A percentile compares a stretch with the other conserved stretches of the same genome.
Evolutionary conservation across 2,113 vertebrate genomes (phyloP).

Genomic region (Lycocorax pyrrhopterus): DNA sequence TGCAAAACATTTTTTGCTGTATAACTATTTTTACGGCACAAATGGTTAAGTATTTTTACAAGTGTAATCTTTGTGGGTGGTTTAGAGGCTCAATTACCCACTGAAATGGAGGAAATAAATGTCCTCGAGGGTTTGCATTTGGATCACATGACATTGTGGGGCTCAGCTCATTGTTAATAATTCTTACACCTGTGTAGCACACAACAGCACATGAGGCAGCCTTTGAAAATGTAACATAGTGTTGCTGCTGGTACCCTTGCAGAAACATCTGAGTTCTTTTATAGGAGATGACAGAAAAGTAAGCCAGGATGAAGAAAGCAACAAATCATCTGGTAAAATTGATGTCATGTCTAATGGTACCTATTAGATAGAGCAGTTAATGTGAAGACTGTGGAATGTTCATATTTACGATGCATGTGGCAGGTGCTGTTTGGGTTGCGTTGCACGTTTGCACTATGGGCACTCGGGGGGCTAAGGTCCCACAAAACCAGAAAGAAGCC

Average conservation of each 20-base stretch:
- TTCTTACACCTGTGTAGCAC: neutral
- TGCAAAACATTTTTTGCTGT: neutral
- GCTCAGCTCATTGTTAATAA: neutral
- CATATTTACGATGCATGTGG: neutral
- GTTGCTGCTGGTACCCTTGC: neutral
- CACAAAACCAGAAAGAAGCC: neutral
- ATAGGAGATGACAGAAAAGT: neutral
- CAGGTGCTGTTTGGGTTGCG: neutral
- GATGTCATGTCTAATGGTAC: neutral
- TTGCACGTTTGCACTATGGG: rapidly evolving
- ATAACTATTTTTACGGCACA: neutral
- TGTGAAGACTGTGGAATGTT: neutral
- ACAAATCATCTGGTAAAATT: neutral
- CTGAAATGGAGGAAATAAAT: slow-evolving; percentile 20
- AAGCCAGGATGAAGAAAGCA: neutral
- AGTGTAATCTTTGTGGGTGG: slow-evolving; percentile 19
- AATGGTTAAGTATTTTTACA: slow-evolving; percentile 21
- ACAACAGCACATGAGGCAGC: neutral
- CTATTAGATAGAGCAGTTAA: neutral
- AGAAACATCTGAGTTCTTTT: neutral
- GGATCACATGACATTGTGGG: neutral
- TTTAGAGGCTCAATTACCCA: slow-evolving; percentile 24
- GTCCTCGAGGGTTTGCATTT: slow-evolving; percentile 8
- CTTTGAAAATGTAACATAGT: neutral
- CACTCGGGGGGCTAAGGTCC: neutral